Evolutionary conservation across 2,888 invertebrate species (phyloP).

Genomic region (Agonopterix arenella): DNA sequence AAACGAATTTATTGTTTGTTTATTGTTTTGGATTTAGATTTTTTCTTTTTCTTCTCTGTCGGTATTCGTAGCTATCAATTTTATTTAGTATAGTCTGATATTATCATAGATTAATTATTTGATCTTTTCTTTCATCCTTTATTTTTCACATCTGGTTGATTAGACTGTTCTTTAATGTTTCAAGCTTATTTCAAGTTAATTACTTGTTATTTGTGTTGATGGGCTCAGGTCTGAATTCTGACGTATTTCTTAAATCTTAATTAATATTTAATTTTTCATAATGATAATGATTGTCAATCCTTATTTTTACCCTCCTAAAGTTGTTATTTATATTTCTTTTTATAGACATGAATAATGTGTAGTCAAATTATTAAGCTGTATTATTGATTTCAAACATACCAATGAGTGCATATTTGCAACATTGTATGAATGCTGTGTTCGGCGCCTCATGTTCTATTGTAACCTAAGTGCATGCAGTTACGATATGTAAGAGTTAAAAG

Average conservation of each 20-base stretch:
- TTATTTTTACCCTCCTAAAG: background rate
- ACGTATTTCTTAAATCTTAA: too few relatives aligned
- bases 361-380: background rate
- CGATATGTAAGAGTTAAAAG: background rate
- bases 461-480: background rate
- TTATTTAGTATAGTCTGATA: too few relatives aligned
- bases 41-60: slow-evolving; percentile 9
- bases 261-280: background rate
- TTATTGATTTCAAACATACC: slow-evolving; percentile 37
- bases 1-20: slow-evolving; percentile 46
- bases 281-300: background rate
- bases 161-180: too few relatives aligned
- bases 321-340: too few relatives aligned
- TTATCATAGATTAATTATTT: too few relatives aligned
- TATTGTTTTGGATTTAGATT: slow-evolving; percentile 35
- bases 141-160: too few relatives aligned
- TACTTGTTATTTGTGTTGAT: too few relatives aligned
- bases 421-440: slow-evolving; percentile 16
- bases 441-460: slow-evolving; percentile 9
- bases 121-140: too few relatives aligned
- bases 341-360: too few relatives aligned
- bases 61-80: too few relatives aligned
- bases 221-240: too few relatives aligned
- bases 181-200: too few relatives aligned
- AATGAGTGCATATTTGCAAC: slow-evolving; percentile 33